A percentile compares a stretch with the other conserved stretches of the same genome.
These are phyloP conservation scores for Galendromus occidentalis DNA, from an alignment of 1,140 invertebrate species.

Conservation along the genomic window DNA sequence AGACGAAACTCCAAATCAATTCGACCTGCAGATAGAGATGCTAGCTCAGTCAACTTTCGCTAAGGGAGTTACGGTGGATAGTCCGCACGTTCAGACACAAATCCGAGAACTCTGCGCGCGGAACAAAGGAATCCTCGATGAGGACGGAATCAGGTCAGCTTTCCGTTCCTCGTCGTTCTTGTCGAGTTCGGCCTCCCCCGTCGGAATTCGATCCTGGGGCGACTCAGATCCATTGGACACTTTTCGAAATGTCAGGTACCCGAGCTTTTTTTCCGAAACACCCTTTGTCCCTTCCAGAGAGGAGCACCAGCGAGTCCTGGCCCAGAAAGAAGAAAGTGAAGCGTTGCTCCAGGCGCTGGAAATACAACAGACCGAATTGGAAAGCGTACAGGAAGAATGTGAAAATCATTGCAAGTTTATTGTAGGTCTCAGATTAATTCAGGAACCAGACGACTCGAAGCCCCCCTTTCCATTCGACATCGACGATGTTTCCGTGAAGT, in stretches of 20 bases:
- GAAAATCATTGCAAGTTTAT: no score
- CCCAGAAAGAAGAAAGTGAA: neutral
- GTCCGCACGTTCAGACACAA: neutral
- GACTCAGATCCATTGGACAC: no score
- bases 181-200: no score
- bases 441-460: no score
- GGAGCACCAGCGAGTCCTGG: neutral
- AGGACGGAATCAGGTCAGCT: neutral
- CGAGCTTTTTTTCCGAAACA: no score
- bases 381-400: neutral
- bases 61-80: neutral
- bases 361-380: neutral
- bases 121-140: neutral
- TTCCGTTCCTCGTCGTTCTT: no score
- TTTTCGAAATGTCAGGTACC: no score
- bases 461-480: no score
- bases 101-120: neutral
- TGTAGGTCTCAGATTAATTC: no score
- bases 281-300: neutral
- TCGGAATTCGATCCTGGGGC: no score
- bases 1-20: neutral
- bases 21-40: neutral
- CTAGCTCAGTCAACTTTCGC: neutral
- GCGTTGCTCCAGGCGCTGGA: neutral
- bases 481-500: no score